Conservation (phyloP, 2,113 vertebrate genomes). For the Aspiorhynchus laticeps region DNA sequence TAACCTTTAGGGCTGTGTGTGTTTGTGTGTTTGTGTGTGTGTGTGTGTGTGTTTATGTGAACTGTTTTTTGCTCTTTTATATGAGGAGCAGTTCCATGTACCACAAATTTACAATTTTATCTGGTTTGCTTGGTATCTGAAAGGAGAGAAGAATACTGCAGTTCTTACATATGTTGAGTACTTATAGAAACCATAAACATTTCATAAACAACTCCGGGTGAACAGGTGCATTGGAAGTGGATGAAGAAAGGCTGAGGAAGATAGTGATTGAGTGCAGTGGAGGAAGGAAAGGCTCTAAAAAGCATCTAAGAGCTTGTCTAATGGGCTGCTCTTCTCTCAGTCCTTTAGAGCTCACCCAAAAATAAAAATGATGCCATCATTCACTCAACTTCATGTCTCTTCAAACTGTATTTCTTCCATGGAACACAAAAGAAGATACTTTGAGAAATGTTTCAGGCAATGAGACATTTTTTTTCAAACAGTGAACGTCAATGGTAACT, state of each 20-base stretch:
- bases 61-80: slow-evolving; percentile 37
- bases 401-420: neutral
- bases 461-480: neutral
- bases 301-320: slow-evolving; percentile 19
- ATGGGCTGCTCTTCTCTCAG: slow-evolving; percentile 33
- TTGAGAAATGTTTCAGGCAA: neutral
- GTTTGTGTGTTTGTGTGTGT: slow-evolving; percentile 18
- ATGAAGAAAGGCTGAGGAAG: neutral
- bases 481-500: neutral
- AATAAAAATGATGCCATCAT: neutral
- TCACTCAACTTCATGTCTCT: neutral
- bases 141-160: neutral
- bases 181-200: slow-evolving; percentile 2
- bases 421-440: neutral
- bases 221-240: neutral
- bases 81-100: slow-evolving; percentile 10
- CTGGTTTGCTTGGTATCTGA: neutral
- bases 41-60: slow-evolving; percentile 23
- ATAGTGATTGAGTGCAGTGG: neutral
- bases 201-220: neutral
- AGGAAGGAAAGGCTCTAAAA: slow-evolving; percentile 5
- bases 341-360: neutral
- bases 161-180: neutral
- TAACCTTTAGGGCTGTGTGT: slow-evolving; percentile 44
- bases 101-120: neutral